A percentile compares a stretch with the other conserved stretches of the same genome.
These are phyloP conservation scores for Hesperia comma DNA, from an alignment of 2,888 invertebrate genomes.

Conservation along the genomic window DNA sequence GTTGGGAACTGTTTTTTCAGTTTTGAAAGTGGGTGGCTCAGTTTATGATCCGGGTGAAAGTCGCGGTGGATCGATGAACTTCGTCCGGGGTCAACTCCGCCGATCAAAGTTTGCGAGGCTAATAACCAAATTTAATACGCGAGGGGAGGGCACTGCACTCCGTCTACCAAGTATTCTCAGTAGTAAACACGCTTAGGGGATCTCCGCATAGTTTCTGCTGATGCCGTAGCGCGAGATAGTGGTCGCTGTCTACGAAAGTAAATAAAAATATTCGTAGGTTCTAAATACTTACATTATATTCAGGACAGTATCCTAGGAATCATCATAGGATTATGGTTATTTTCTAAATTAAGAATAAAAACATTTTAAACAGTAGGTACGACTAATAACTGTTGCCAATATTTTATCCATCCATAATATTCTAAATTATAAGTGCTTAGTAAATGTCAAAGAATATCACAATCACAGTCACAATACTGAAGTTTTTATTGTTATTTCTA, in stretches of 20 bases:
- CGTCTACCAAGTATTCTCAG: conserved; percentile 49
- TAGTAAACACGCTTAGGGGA: conserved; percentile 24
- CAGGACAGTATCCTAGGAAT: no score
- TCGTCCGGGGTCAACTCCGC: conserved; percentile 72
- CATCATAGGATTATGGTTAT: no score
- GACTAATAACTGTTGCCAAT: no score
- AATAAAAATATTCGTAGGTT: background rate
- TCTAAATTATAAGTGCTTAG: no score
- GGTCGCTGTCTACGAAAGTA: conserved; percentile 4
- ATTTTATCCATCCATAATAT: no score
- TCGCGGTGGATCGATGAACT: conserved; percentile 80
- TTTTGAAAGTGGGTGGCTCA: conserved; percentile 83
- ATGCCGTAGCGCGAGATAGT: background rate
- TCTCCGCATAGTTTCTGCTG: conserved; percentile 13
- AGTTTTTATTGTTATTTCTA: no score
- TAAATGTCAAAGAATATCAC: no score
- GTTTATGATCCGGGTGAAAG: conserved; percentile 84
- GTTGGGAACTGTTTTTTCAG: conserved; percentile 81
- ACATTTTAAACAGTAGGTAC: no score
- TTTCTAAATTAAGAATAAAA: no score
- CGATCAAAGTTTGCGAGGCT: conserved; percentile 79
- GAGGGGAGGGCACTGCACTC: conserved; percentile 64
- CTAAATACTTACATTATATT: no score
- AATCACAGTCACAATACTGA: no score
- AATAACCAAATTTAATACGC: conserved; percentile 80